These are phyloP conservation scores for Nomada ruficornis DNA, from an alignment of 2,888 invertebrate genomes.

Conservation along the genomic window DNA sequence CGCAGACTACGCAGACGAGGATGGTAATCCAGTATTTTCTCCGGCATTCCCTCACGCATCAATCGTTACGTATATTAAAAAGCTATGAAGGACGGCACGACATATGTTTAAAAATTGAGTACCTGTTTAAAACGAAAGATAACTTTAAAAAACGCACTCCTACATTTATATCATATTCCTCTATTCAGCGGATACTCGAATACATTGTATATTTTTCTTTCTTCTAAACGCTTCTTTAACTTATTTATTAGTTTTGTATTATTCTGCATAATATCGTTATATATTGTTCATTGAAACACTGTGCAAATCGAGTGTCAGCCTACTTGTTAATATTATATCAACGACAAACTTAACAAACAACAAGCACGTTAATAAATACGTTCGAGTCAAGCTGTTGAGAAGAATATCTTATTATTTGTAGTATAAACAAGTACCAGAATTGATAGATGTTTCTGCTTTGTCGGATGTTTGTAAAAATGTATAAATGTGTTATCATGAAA, in stretches of 20 bases:
- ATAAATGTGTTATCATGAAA: slow-evolving; percentile 1
- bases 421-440: background rate
- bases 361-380: background rate
- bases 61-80: slow-evolving; percentile 86
- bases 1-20: slow-evolving; percentile 87
- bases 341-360: background rate
- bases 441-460: background rate
- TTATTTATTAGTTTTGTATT: slow-evolving; percentile 51
- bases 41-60: slow-evolving; percentile 88
- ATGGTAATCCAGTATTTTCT: slow-evolving; percentile 87
- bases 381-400: background rate
- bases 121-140: slow-evolving; percentile 35
- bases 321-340: background rate
- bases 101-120: slow-evolving; percentile 14
- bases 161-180: slow-evolving; percentile 15
- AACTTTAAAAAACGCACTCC: slow-evolving; percentile 37
- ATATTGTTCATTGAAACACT: background rate
- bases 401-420: background rate
- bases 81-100: slow-evolving; percentile 41
- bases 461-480: slow-evolving; percentile 8
- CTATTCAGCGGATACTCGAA: background rate
- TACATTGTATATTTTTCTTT: background rate
- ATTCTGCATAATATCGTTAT: background rate
- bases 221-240: slow-evolving; percentile 5
- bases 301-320: background rate